Evolutionary conservation across 1,140 invertebrate genomes (phyloP), one percentile per base, ranked within the genome.

Genomic region (Drosophila bocki): DNA sequence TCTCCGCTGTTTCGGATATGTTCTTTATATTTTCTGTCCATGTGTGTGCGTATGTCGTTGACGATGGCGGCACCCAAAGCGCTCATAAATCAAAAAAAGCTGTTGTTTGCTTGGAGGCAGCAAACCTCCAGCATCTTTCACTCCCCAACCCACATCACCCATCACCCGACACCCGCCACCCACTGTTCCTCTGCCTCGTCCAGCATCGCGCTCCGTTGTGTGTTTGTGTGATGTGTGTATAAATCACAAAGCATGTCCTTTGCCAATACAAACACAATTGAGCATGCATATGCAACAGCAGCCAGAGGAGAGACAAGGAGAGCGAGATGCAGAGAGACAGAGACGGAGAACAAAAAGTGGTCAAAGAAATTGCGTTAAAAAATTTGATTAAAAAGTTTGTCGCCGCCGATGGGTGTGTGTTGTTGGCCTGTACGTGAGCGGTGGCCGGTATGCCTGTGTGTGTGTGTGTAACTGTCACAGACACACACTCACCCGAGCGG

Each of bases 381-480:
- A 90, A 90, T 90, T 90, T 90, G 85, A 90, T 90, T 90, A 90
- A 90, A 90, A 90, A 90, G 85, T 90, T 90, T 90, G 85, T 90
- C 85, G 85, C 84, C 76, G 69, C 37, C 67, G 63, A 51, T 64
- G 59, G 79, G 50, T 72, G 51, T 72, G 22, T 29, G 26, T 29
- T 29, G 56, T 74, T 53, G 69, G 50, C 57, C 44, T 70, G 41
- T 65, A 45, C 74, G 47, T 75, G 47, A 44, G 39, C 42, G 35
- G 53, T 13, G 19, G 33, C 15, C 7, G 54, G 39, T 44, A n/a
- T 67, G 44, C 58, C 13, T 33, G 47, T 63, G 29, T 75, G 60
- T 75, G 70, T 60, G 45, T 64, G 48, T 80, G 47, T 61, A 65
- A 81, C 82, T 80, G 77, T 81, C 80, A 87, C 60, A 80, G 68